phyloP scores from a whole-genome alignment of 2,797 vertebrate species.

The Microctenopoma steveboyesi region DNA sequence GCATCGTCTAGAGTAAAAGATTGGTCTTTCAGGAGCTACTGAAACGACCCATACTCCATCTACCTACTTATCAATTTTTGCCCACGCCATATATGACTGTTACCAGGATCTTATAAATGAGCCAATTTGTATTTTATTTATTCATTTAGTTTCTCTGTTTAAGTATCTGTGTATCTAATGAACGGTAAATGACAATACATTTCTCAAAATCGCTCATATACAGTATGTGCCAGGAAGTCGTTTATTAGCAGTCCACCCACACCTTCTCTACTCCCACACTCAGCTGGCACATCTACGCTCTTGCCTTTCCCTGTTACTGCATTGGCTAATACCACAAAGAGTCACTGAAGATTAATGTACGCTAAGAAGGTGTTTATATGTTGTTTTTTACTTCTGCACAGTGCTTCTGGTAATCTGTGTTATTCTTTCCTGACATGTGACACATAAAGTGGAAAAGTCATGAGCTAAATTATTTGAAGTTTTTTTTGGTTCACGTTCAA shows the following conservation, averaged over 20 bases:
- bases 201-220: conserved; percentile 16
- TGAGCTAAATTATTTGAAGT: conserved; percentile 45
- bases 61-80: conserved; percentile 16
- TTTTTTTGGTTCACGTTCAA: conserved; percentile 57
- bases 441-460: conserved; percentile 39
- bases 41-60: conserved; percentile 16
- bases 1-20: neutral
- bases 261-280: conserved; percentile 19
- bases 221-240: neutral
- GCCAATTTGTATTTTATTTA: too few relatives aligned
- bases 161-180: neutral
- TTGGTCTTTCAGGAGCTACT: neutral
- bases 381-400: conserved; percentile 19
- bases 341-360: conserved; percentile 27
- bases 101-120: neutral
- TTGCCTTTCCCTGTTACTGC: conserved; percentile 26
- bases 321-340: conserved; percentile 30
- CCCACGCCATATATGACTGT: neutral
- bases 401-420: conserved; percentile 43
- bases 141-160: too few relatives aligned
- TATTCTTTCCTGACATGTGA: conserved; percentile 60
- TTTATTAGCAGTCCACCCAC: conserved; percentile 24
- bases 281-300: conserved; percentile 36
- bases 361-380: conserved; percentile 42
- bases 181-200: neutral